Percentiles rank a stretch among this genome's conserved stretches.
phyloP scores from a whole-genome alignment of 2,888 invertebrate genomes.

The Stramonita haemastoma region DNA sequence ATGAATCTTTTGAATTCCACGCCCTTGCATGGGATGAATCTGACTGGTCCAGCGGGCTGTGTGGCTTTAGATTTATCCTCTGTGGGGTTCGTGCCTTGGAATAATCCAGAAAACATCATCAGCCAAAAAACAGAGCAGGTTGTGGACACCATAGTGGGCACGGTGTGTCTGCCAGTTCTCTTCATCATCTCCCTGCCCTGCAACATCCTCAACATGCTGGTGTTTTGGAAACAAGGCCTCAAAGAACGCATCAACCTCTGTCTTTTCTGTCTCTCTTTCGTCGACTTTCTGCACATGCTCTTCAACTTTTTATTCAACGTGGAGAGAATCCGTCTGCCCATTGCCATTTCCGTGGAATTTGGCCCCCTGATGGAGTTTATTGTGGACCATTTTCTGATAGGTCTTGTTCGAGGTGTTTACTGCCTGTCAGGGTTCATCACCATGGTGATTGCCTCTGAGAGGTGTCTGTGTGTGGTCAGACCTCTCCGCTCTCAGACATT shows the following conservation, averaged over 20 bases:
- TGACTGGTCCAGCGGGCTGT: not conserved
- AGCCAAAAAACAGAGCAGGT: not conserved
- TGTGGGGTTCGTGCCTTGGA: not conserved
- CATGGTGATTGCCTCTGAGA: conserved; percentile 6
- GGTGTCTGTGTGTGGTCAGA: conserved; percentile 7
- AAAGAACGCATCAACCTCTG: conserved; percentile 30
- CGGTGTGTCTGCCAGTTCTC: not conserved
- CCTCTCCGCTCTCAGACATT: not conserved
- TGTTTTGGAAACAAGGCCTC: conserved; percentile 8
- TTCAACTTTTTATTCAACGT: not conserved
- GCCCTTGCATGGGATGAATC: not conserved
- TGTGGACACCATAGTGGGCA: not conserved
- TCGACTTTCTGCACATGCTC: not conserved
- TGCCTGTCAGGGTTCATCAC: not conserved
- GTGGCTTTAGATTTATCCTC: not conserved
- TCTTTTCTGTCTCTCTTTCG: conserved; percentile 4
- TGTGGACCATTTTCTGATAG: not conserved
- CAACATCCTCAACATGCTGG: conserved; percentile 21
- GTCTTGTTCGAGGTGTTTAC: not conserved
- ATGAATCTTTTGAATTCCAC: too few species aligned
- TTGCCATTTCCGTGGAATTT: not conserved
- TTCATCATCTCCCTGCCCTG: not conserved
- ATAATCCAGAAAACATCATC: conserved; percentile 16
- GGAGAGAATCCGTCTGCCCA: not conserved
- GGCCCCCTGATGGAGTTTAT: not conserved